Evolutionary conservation across 2,797 vertebrate genomes (phyloP).

Genomic region (Sandelia bainsii): DNA sequence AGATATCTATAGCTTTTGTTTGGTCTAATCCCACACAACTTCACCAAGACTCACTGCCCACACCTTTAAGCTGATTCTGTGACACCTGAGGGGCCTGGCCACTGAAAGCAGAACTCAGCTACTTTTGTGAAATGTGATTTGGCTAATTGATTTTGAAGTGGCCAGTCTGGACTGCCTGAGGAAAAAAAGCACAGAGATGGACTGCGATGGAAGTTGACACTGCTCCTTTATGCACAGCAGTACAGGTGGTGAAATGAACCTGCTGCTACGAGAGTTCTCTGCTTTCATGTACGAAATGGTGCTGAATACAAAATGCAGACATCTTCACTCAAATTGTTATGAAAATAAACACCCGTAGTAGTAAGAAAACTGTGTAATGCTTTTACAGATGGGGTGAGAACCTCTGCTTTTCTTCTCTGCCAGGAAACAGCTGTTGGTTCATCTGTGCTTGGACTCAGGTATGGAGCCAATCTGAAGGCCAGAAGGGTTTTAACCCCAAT

Average conservation of each 20-base stretch:
- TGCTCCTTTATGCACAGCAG: slow-evolving; percentile 33
- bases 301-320: slow-evolving; percentile 51
- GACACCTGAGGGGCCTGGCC: slow-evolving; percentile 78
- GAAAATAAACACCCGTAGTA: slow-evolving; percentile 69
- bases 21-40: slow-evolving; percentile 82
- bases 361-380: slow-evolving; percentile 51
- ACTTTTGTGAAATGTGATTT: slow-evolving; percentile 87
- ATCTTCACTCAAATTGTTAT: slow-evolving; percentile 41
- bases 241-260: slow-evolving; percentile 62
- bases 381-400: slow-evolving; percentile 70
- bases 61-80: slow-evolving; percentile 74
- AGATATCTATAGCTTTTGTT: slow-evolving; percentile 85
- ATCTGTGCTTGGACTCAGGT: slow-evolving; percentile 73
- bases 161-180: slow-evolving; percentile 69
- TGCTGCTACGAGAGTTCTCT: slow-evolving; percentile 27
- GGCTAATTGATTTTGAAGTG: slow-evolving; percentile 88
- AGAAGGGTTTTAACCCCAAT: slow-evolving; percentile 87
- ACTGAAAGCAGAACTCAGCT: slow-evolving; percentile 78
- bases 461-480: slow-evolving; percentile 86
- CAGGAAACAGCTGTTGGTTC: slow-evolving; percentile 70
- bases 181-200: slow-evolving; percentile 23
- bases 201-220: slow-evolving; percentile 43
- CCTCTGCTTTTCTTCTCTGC: slow-evolving; percentile 56
- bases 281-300: slow-evolving; percentile 41
- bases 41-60: slow-evolving; percentile 63